Evolutionary conservation across 2,888 invertebrate genomes (phyloP), one percentile per base, ranked within the genome.

Genomic region (Tetranychus truncatus): DNA sequence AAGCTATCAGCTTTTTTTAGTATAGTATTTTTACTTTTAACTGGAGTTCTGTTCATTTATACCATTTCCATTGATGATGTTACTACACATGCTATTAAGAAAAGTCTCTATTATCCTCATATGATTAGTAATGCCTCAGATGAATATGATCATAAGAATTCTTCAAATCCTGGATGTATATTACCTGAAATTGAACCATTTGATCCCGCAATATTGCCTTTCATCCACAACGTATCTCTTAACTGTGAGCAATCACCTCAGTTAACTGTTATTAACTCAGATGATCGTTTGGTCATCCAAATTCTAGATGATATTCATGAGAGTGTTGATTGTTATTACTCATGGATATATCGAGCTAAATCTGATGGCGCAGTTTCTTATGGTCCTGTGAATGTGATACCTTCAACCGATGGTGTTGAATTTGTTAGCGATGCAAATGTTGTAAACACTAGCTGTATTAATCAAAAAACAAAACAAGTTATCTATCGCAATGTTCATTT

Each of bases 401-500:
- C 45, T 1, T 0, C 18, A 18, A 15, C 34, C 34, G 72, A 8
- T 20, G 69, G 72, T 9, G 45, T 72, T 20, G n/a, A 72, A 20
- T 72, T 72, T 20, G 20, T 0, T 0, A 45, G 1, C 15, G 15
- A 45, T 45, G 20, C 11, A n/a, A 15, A 6, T 44, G 45, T 44
- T 18, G 72, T 46, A 15, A 72, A 72, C 8, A 46, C 46, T 15
- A 24, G n/a, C n/a, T 72, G 72, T 45, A 20, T 11, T 0, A 6
- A 45, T 1, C 20, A 21, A 24, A 24, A 11, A 34, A 34, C 20
- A 9, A 15, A 21, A 8, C 5, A 8, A 69, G n/a, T 11, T 5
- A 44, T 72, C 11, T 72, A 45, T 34, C 44, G 34, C 9, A 72
- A 72, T n/a, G 34, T 45, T 45, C 72, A 72, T 72, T 44, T 45